A percentile compares a stretch with the other conserved stretches of the same genome.
phyloP scores from a whole-genome alignment of 2,113 vertebrate genomes.

The Monopterus albus region DNA sequence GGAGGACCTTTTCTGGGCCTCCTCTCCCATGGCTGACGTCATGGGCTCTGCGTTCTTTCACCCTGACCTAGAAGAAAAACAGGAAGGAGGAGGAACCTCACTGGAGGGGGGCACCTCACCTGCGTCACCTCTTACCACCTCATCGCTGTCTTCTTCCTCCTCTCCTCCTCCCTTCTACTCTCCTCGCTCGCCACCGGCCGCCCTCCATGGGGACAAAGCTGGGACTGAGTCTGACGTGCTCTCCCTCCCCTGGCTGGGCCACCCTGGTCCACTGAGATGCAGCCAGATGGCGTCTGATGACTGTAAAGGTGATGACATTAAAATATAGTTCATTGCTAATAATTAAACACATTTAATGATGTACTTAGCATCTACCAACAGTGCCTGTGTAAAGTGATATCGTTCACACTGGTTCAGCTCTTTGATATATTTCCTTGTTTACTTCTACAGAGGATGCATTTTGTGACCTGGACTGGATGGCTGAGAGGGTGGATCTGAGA shows the following conservation, averaged over 20 bases:
- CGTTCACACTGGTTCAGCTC: too few species aligned
- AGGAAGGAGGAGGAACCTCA: constrained; percentile 61
- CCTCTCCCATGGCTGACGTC: constrained; percentile 94
- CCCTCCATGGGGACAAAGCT: constrained; percentile 69
- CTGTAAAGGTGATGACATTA: constrained; percentile 87
- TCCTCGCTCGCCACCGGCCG: constrained; percentile 56
- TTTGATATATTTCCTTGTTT: background rate
- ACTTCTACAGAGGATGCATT: constrained; percentile 84
- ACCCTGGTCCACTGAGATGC: constrained; percentile 82
- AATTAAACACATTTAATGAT: too few species aligned
- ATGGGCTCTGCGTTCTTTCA: constrained; percentile 78
- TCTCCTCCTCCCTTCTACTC: constrained; percentile 75
- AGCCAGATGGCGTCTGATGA: constrained; percentile 71
- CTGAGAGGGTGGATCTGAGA: constrained; percentile 91
- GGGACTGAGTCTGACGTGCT: constrained; percentile 62
- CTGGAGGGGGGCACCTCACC: constrained; percentile 80
- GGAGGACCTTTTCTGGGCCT: constrained; percentile 87
- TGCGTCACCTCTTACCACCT: constrained; percentile 67
- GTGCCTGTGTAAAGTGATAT: too few species aligned
- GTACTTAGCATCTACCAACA: too few species aligned
- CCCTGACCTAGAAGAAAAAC: constrained; percentile 65
- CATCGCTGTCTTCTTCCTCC: constrained; percentile 67
- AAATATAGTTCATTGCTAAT: too few species aligned
- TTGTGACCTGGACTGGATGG: constrained; percentile 94
- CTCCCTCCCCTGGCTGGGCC: constrained; percentile 85